phyloP scores from a whole-genome alignment of 1,140 invertebrate species.

The Rhopalosiphum padi region DNA sequence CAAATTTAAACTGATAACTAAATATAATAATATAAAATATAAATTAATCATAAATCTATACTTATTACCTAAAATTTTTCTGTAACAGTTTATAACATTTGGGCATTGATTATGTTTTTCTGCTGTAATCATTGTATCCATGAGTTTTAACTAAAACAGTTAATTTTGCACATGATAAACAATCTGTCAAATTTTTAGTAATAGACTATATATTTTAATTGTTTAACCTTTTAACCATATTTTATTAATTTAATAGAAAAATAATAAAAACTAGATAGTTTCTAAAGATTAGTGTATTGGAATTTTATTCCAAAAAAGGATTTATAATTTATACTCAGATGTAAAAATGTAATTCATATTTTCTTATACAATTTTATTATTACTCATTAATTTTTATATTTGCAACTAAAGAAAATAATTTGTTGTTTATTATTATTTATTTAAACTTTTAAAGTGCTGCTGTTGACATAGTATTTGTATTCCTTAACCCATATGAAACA shows the following conservation, averaged over 20 bases:
- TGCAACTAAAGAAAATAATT: neutral
- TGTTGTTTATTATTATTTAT: neutral
- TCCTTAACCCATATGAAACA: neutral
- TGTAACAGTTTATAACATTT: constrained; percentile 74
- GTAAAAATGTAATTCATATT: no score
- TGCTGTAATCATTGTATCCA: constrained; percentile 58
- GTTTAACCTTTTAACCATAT: neutral
- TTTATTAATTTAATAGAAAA: neutral
- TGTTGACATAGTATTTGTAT: neutral
- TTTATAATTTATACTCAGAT: no score
- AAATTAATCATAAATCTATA: neutral
- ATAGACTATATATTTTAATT: neutral
- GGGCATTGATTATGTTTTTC: constrained; percentile 58
- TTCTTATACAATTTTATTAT: neutral
- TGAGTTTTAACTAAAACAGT: constrained; percentile 50
- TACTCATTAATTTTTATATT: neutral
- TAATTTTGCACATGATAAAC: neutral
- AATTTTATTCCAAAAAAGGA: neutral
- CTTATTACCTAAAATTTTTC: constrained; percentile 69
- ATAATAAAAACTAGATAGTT: neutral
- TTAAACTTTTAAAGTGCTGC: neutral
- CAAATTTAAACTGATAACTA: neutral
- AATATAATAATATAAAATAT: neutral
- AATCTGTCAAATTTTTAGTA: neutral
- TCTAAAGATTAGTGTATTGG: neutral